These are phyloP conservation scores for Graphium colonna DNA, from an alignment of 2,888 invertebrate species.

Conservation along the genomic window DNA sequence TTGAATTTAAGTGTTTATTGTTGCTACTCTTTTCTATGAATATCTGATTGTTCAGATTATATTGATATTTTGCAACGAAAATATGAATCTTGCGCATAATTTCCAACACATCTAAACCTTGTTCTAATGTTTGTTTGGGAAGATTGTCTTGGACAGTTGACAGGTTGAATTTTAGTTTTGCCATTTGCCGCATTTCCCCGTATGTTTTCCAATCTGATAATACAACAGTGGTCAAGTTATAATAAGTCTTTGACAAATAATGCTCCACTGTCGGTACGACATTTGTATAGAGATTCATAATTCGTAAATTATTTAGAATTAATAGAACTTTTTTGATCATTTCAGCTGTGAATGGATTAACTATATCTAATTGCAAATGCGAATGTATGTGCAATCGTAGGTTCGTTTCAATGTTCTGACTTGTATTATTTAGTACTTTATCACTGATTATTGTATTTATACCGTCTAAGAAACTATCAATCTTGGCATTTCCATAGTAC, in stretches of 20 bases:
- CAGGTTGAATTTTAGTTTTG: slow-evolving; percentile 89
- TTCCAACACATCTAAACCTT: slow-evolving; percentile 97
- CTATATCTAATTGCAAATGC: slow-evolving; percentile 88
- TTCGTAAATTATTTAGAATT: slow-evolving; percentile 75
- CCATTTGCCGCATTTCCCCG: slow-evolving; percentile 96
- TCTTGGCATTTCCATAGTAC: slow-evolving; percentile 43
- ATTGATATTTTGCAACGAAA: slow-evolving; percentile 95
- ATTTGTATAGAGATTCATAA: slow-evolving; percentile 80
- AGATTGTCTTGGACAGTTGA: slow-evolving; percentile 94
- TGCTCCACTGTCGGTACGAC: slow-evolving; percentile 88
- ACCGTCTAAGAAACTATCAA: slow-evolving; percentile 54
- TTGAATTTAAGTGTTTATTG: slow-evolving; percentile 96
- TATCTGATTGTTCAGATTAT: slow-evolving; percentile 97
- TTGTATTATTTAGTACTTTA: slow-evolving; percentile 84
- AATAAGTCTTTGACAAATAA: slow-evolving; percentile 96
- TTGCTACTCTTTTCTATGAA: slow-evolving; percentile 95
- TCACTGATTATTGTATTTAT: slow-evolving; percentile 71
- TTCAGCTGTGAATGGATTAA: slow-evolving; percentile 85
- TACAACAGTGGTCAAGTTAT: slow-evolving; percentile 98
- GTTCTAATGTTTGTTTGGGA: slow-evolving; percentile 97
- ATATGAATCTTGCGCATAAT: slow-evolving; percentile 98
- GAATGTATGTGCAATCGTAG: slow-evolving; percentile 95
- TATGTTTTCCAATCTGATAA: slow-evolving; percentile 99
- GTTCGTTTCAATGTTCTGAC: slow-evolving; percentile 94
- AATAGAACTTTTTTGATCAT: slow-evolving; percentile 84